Evolutionary conservation across 2,113 vertebrate species (phyloP).

Genomic region (Grus americana): DNA sequence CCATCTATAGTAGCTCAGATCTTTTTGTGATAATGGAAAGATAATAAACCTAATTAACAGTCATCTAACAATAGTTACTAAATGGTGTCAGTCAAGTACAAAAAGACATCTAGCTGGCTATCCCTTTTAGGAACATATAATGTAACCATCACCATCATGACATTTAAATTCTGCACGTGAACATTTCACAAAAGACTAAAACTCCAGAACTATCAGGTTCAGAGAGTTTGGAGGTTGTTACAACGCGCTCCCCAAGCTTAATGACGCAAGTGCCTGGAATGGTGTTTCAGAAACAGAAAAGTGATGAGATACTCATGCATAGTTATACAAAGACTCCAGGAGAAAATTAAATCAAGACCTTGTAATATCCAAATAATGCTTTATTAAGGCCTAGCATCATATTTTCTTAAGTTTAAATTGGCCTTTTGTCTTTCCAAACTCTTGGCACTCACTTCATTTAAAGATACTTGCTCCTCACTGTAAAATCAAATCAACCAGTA

Average conservation of each 20-base stretch:
- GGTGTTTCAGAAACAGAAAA: not conserved
- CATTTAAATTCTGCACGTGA: not conserved
- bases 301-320: not conserved
- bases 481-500: not conserved
- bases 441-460: constrained; percentile 8
- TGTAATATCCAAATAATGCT: constrained; percentile 5
- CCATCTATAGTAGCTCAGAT: not conserved
- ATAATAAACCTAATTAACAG: not conserved
- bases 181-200: not conserved
- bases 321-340: not conserved
- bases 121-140: not conserved
- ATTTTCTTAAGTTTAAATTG: constrained; percentile 28
- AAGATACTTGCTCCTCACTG: not conserved
- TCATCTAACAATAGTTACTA: not conserved
- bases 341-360: constrained; percentile 20
- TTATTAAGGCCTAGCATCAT: constrained; percentile 21
- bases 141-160: not conserved
- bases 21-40: not conserved
- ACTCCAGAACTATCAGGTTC: not conserved
- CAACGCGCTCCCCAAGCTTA: not conserved
- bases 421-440: constrained; percentile 13
- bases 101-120: not conserved
- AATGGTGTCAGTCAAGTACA: not conserved
- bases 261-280: not conserved
- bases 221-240: not conserved